Conservation (phyloP, 2,113 vertebrate species). For the Stomatorhinus ivindoensis region DNA sequence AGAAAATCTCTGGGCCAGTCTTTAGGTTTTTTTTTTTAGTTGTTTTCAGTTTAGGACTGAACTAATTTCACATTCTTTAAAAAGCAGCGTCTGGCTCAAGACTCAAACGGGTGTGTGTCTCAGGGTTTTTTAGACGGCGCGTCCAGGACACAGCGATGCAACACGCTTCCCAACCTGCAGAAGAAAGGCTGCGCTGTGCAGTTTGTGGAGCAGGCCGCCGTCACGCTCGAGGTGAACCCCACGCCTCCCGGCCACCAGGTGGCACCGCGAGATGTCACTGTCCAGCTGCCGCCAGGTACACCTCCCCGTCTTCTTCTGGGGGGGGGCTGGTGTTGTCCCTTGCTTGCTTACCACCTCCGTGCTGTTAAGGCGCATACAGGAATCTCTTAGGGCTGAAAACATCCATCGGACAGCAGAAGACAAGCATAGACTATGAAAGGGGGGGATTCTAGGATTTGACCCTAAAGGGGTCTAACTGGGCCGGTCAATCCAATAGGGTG, state of each 20-base stretch:
- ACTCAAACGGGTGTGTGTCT: conserved; percentile 31
- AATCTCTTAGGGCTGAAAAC: background rate
- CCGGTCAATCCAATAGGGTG: background rate
- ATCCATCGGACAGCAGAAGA: background rate
- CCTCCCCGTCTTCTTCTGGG: background rate
- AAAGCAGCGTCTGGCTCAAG: background rate
- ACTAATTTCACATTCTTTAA: background rate
- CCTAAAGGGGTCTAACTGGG: background rate
- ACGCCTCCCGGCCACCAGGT: conserved; percentile 74
- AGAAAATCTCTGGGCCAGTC: background rate
- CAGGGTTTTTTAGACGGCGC: conserved; percentile 79
- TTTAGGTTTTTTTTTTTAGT: background rate
- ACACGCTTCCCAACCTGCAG: conserved; percentile 70
- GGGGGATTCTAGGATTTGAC: background rate
- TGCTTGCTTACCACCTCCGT: background rate
- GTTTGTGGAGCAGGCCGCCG: conserved; percentile 70
- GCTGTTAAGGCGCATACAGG: background rate
- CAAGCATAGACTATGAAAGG: background rate
- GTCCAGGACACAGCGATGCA: conserved; percentile 71
- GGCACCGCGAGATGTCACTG: conserved; percentile 71
- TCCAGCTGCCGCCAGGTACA: conserved; percentile 81
- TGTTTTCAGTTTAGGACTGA: background rate
- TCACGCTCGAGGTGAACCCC: conserved; percentile 63
- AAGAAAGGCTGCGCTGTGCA: conserved; percentile 73
- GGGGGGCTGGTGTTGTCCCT: background rate